Conservation (phyloP, 2,797 vertebrate genomes). For the Thaleichthys pacificus region DNA sequence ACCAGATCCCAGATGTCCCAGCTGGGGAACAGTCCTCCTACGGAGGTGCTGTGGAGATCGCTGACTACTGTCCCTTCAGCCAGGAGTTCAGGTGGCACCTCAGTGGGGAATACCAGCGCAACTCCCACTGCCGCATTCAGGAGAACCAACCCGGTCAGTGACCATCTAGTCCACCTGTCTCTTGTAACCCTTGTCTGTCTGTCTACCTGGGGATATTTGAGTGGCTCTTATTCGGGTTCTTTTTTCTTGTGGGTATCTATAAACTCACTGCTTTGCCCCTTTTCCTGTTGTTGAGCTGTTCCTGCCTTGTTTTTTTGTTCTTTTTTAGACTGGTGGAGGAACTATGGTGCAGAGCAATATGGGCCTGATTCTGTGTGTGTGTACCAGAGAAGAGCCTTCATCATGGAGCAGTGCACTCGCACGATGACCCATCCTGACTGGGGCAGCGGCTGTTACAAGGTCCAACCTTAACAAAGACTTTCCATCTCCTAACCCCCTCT, state of each 20-base stretch:
- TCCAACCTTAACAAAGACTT: slow-evolving; percentile 47
- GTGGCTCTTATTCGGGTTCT: not conserved
- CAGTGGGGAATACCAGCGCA: slow-evolving; percentile 93
- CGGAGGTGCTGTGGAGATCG: slow-evolving; percentile 94
- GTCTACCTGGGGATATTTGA: not conserved
- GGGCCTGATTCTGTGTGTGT: slow-evolving; percentile 90
- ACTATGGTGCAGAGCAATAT: slow-evolving; percentile 93
- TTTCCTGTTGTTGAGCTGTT: too few relatives aligned
- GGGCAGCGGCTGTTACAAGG: slow-evolving; percentile 97
- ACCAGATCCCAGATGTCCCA: slow-evolving; percentile 80
- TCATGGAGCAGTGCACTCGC: slow-evolving; percentile 91
- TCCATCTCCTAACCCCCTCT: not conserved
- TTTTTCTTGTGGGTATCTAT: not conserved
- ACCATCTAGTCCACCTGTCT: not conserved
- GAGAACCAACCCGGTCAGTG: slow-evolving; percentile 93
- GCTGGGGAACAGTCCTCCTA: slow-evolving; percentile 81
- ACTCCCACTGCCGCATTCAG: slow-evolving; percentile 87
- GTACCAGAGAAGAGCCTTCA: slow-evolving; percentile 89
- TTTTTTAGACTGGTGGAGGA: slow-evolving; percentile 84
- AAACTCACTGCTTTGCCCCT: not conserved
- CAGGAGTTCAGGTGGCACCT: slow-evolving; percentile 98
- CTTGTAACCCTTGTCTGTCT: not conserved
- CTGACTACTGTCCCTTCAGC: slow-evolving; percentile 95
- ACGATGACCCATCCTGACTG: slow-evolving; percentile 93
- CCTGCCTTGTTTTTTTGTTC: not conserved